phyloP scores from a whole-genome alignment of 2,113 vertebrate genomes.

The Mohoua ochrocephala region DNA sequence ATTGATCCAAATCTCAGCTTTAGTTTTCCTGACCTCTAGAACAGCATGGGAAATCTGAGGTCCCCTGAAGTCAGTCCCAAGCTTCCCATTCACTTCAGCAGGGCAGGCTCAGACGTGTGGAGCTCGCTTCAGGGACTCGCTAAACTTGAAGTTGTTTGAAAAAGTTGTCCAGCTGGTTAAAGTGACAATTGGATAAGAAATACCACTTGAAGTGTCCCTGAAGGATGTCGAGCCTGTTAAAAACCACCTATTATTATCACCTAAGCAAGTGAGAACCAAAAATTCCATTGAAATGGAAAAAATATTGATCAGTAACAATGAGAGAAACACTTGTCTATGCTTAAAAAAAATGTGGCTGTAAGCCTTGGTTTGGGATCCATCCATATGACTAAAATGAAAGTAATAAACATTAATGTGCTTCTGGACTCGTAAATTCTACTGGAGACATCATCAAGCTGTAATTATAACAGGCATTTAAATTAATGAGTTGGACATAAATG shows the following conservation, averaged over 20 bases:
- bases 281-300: neutral
- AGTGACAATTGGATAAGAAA: neutral
- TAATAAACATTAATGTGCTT: neutral
- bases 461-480: neutral
- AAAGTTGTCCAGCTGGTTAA: neutral
- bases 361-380: neutral
- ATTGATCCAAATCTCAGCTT: neutral
- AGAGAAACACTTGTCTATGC: neutral
- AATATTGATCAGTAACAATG: neutral
- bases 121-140: accelerated
- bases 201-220: neutral
- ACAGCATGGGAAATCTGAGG: neutral
- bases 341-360: too few relatives aligned
- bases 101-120: accelerated
- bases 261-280: neutral
- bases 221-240: neutral
- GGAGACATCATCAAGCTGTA: neutral
- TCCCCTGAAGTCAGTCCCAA: neutral
- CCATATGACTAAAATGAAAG: neutral
- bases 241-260: neutral
- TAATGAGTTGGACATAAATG: neutral
- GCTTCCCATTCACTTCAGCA: neutral
- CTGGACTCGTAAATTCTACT: neutral
- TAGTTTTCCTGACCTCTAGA: neutral
- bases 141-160: neutral